phyloP scores from a whole-genome alignment of 2,888 invertebrate genomes.

The Drosophila birchii region DNA sequence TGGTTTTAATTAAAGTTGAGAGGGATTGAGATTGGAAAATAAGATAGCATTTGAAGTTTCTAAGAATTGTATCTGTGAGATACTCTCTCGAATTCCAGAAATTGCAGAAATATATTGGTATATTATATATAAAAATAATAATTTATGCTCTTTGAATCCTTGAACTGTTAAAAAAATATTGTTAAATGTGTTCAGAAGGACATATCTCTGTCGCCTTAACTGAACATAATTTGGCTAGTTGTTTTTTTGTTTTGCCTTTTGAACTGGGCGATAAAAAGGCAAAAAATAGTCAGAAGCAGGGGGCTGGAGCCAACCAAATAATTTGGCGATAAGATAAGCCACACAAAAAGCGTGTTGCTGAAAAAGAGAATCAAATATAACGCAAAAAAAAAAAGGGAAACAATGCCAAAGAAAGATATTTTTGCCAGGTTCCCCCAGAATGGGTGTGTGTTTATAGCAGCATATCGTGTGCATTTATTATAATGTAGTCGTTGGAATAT shows the following conservation, averaged over 20 bases:
- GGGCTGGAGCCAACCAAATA: slow-evolving; percentile 17
- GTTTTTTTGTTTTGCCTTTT: slow-evolving; percentile 63
- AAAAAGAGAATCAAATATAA: slow-evolving; percentile 17
- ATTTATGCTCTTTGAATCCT: too few relatives aligned
- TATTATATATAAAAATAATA: background rate
- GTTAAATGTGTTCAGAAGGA: background rate
- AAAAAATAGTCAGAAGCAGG: slow-evolving; percentile 15
- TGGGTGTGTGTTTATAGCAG: slow-evolving; percentile 19
- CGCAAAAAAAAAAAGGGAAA: slow-evolving; percentile 19
- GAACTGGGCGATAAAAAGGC: slow-evolving; percentile 67
- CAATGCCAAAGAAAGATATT: slow-evolving; percentile 32
- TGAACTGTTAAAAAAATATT: too few relatives aligned
- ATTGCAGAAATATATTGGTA: background rate
- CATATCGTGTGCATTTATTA: slow-evolving; percentile 36
- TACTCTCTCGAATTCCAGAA: background rate
- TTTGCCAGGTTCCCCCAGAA: slow-evolving; percentile 18
- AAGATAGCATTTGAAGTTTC: background rate
- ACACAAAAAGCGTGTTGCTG: slow-evolving; percentile 40
- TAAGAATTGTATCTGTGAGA: background rate
- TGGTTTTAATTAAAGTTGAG: background rate
- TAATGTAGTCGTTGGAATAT: slow-evolving; percentile 36
- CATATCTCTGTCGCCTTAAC: slow-evolving; percentile 13
- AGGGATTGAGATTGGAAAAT: background rate
- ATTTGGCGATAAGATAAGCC: slow-evolving; percentile 68
- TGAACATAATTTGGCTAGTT: slow-evolving; percentile 18